A percentile compares a stretch with the other conserved stretches of the same genome.
These are phyloP conservation scores for Falco rusticolus DNA, from an alignment of 2,797 vertebrate species.

Conservation along the genomic window DNA sequence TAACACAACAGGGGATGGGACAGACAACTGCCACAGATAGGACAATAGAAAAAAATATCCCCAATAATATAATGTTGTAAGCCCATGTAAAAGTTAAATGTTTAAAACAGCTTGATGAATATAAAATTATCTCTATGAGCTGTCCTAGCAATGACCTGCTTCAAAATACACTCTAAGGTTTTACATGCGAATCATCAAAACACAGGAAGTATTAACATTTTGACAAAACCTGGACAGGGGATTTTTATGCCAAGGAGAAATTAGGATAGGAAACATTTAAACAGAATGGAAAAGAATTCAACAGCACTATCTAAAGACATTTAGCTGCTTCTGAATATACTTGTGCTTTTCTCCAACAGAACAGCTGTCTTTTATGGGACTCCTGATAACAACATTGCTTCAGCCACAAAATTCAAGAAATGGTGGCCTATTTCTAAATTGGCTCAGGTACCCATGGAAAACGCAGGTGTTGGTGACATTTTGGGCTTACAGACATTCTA, in stretches of 20 bases:
- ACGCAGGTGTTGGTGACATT: background rate
- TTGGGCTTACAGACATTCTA: background rate
- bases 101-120: constrained; percentile 52
- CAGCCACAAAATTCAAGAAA: background rate
- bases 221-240: constrained; percentile 26
- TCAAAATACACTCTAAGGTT: constrained; percentile 6
- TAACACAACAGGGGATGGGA: background rate
- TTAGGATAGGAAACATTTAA: constrained; percentile 37
- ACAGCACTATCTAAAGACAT: constrained; percentile 9
- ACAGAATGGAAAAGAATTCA: constrained; percentile 44
- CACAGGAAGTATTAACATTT: constrained; percentile 51
- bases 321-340: background rate
- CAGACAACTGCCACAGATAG: background rate
- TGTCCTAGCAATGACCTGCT: constrained; percentile 38
- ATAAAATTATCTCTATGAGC: constrained; percentile 13
- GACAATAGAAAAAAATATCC: background rate
- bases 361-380: background rate
- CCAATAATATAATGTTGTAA: background rate
- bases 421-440: background rate
- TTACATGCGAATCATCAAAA: constrained; percentile 40
- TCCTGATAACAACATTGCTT: background rate
- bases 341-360: background rate
- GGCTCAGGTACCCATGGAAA: background rate
- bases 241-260: constrained; percentile 30
- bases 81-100: background rate